Evolutionary conservation across 1,140 invertebrate genomes (phyloP), one percentile per base, ranked within the genome.

Genomic region (Dreissena polymorpha): DNA sequence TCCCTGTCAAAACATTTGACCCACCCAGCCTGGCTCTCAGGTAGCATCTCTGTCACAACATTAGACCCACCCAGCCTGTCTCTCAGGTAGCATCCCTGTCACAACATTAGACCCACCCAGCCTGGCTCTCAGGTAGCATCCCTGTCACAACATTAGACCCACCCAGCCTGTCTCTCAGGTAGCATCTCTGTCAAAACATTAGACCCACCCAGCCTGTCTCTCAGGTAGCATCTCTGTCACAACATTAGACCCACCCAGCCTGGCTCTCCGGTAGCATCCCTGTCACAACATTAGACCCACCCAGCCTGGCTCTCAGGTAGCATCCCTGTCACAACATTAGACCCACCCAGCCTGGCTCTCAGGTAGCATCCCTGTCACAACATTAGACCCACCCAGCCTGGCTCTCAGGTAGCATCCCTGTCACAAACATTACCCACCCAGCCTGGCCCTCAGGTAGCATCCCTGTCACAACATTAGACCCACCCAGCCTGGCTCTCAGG

Each of bases 371-470:
- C n/a, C n/a, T n/a, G n/a, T n/a, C n/a, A n/a, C n/a, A n/a, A n/a
- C n/a, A n/a, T n/a, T n/a, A n/a, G 91, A 92, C 72, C 71, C 87
- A 12, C 91, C 91, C 6, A 72, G 86, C 10, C 72, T 92, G 13
- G 86, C 87, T 60, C 77, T 91, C 57, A 91, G 91, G 91, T 92
- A n/a, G n/a, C n/a, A n/a, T n/a, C n/a, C n/a, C n/a, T n/a, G n/a
- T n/a, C n/a, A n/a, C n/a, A n/a, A n/a, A 27, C 91, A 92, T 51
- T 90, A 92, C 72, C 71, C 87, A 12, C 91, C 91, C 6, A 72
- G 86, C 10, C 72, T 92, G 13, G 86, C 87, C 53, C 77, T 91
- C 57, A 91, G 91, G 91, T 92, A n/a, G n/a, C n/a, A n/a, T n/a
- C n/a, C n/a, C n/a, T n/a, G n/a, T n/a, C n/a, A n/a, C n/a, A n/a